Base-by-base conservation (phyloP, 2,797 vertebrate species). In the Carapus acus region DNA sequence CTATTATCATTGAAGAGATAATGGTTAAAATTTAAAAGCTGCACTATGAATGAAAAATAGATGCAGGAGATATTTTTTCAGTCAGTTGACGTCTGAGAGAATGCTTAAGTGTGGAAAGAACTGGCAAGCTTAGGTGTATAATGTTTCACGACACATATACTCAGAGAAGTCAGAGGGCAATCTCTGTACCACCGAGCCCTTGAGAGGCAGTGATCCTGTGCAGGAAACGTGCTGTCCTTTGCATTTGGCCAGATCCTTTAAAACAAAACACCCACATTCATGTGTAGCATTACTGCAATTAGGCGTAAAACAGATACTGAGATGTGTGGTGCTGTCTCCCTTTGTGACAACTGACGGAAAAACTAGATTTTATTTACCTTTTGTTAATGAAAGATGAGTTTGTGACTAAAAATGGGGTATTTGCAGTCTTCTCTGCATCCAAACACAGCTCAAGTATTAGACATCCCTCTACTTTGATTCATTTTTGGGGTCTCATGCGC, bases 141-240 rank as follows among this genome's bases (percentile, higher is more conserved):
- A 45, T 38, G 50, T 46, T 40, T 37, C 43, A 22, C 33, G 40
- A 53, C 57, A 62, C 53, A 56, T 42, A 53, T 24, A 56, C 53
- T 65, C 45, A 71, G 17, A 59, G 40, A 44, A 50, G 65, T 71
- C 57, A 63, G 61, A 48, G 42, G 54, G n/a, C 60, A 49, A 36
- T 69, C 49, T 33, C 15, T 43, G 16, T 43, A 36, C 24, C 23
- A 56, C 37, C 29, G 38, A 56, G 43, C 46, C 39, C 51, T 58
- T 43, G 68, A 24, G 13, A 3, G n/a, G 44, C 48, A 53, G 15
- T 57, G 65, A 53, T 22, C n/a, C 12, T 3, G 19, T 15, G 14
- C 15, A 31, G 29, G 23, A 37, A 43, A 15, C 2, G 29, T 14
- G 34, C 49, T 48, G 19, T 61, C 47, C 42, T 29, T 11, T 14